phyloP scores from a whole-genome alignment of 1,140 invertebrate species.

The Hycleus phaleratus region DNA sequence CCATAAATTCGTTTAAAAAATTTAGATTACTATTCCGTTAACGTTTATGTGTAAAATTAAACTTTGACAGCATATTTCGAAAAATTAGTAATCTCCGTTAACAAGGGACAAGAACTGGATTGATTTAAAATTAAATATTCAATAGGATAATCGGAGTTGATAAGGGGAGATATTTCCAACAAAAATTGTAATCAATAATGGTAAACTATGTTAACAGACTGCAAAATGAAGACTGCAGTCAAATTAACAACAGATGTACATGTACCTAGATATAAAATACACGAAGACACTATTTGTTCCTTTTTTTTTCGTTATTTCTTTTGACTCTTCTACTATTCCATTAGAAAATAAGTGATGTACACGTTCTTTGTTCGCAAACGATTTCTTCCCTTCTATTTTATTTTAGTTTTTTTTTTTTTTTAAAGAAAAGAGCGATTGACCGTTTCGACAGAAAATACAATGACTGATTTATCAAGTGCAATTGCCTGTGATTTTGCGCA shows the following conservation, averaged over 20 bases:
- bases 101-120: conserved; percentile 2
- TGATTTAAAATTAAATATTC: conserved; percentile 6
- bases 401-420: too few species aligned
- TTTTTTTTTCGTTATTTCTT: neutral
- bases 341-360: conserved; percentile 11
- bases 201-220: too few species aligned
- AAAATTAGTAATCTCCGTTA: conserved; percentile 12
- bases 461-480: conserved; percentile 18
- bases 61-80: conserved; percentile 11
- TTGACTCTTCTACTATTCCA: neutral
- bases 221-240: too few species aligned
- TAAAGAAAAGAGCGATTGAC: conserved; percentile 15
- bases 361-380: conserved; percentile 11
- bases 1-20: conserved; percentile 11
- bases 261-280: too few species aligned
- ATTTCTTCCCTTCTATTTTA: neutral
- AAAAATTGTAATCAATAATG: too few species aligned
- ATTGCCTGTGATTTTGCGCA: conserved; percentile 15
- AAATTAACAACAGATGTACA: too few species aligned
- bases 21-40: conserved; percentile 7
- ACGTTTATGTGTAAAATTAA: conserved; percentile 15
- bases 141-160: conserved; percentile 1
- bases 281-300: neutral
- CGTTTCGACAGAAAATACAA: conserved; percentile 18
- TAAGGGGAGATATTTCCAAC: too few species aligned